Evolutionary conservation across 2,797 vertebrate species (phyloP).

Genomic region (Liasis olivaceus): DNA sequence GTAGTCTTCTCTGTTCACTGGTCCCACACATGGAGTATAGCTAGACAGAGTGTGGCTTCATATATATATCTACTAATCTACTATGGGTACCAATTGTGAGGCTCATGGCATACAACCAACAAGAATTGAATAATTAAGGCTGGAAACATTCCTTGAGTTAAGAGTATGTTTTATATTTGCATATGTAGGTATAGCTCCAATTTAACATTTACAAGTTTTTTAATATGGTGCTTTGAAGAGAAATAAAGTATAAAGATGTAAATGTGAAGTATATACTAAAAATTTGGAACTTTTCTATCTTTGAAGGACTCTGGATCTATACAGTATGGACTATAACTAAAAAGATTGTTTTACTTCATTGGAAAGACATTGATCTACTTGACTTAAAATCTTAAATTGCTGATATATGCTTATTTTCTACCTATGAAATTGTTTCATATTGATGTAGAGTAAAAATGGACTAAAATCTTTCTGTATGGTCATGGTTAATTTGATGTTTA

Average conservation of each 20-base stretch:
- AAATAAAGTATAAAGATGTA: neutral
- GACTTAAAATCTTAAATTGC: neutral
- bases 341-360: neutral
- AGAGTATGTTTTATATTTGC: neutral
- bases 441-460: neutral
- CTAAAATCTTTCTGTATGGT: neutral
- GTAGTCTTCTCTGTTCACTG: neutral
- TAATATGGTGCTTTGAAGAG: neutral
- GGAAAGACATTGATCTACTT: neutral
- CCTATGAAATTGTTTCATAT: neutral
- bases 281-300: neutral
- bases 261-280: neutral
- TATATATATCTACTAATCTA: fast-evolving
- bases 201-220: neutral
- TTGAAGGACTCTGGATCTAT: neutral
- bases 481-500: neutral
- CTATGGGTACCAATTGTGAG: neutral
- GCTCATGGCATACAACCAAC: too few species aligned
- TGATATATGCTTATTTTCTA: neutral
- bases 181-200: neutral
- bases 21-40: neutral
- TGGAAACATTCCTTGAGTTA: neutral
- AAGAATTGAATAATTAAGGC: neutral
- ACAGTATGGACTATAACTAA: neutral
- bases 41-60: neutral